phyloP scores from a whole-genome alignment of 2,113 vertebrate species.

The Sturnira hondurensis region DNA sequence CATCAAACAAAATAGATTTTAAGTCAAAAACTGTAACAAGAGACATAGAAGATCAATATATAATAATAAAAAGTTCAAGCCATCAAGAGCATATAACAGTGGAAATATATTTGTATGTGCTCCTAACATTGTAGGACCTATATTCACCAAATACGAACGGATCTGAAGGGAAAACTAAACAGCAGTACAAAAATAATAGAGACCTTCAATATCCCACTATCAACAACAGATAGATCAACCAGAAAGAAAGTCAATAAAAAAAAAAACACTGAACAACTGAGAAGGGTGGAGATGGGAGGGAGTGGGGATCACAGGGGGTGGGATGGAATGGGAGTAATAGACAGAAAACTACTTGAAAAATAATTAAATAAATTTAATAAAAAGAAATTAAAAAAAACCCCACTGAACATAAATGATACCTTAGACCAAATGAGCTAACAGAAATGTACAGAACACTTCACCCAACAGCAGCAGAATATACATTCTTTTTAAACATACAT shows the following conservation, averaged over 20 bases:
- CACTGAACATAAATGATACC: neutral
- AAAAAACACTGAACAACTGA: too few relatives aligned
- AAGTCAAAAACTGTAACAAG: neutral
- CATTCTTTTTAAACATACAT: neutral
- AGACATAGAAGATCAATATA: neutral
- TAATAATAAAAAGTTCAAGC: neutral
- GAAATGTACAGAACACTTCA: neutral
- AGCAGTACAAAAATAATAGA: neutral
- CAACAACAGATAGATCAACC: neutral
- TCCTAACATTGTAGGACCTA: neutral
- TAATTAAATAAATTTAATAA: too few relatives aligned
- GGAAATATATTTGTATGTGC: neutral
- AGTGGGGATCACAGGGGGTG: too few relatives aligned
- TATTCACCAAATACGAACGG: neutral
- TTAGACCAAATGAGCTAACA: neutral
- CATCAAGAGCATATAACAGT: neutral
- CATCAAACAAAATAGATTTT: neutral
- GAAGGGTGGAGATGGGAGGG: too few relatives aligned
- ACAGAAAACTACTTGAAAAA: too few relatives aligned
- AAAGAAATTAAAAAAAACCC: too few relatives aligned
- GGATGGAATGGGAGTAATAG: too few relatives aligned
- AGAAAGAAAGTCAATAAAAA: neutral
- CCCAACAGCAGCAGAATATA: neutral
- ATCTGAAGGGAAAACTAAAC: neutral
- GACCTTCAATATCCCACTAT: neutral